Evolutionary conservation across 2,113 vertebrate species (phyloP), one percentile per base, ranked within the genome.

Genomic region (Hippocampus abdominalis): DNA sequence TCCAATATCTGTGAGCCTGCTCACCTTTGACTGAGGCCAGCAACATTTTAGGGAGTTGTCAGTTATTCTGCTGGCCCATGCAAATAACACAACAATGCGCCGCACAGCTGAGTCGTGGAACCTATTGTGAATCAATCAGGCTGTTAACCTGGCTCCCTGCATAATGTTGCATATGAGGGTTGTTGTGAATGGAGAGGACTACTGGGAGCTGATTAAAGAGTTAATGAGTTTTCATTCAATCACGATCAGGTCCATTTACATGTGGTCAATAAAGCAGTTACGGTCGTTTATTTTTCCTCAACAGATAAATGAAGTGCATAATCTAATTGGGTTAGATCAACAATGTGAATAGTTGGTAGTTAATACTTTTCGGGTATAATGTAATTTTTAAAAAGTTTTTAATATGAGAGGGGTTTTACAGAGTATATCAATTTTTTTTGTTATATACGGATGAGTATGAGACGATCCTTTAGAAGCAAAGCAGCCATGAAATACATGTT

Each of bases 191-290:
- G 72, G 39, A 78, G 78, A 72, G 57, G 54, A 23, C 65, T 56
- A 66, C 75, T 57, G 29, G 60, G 54, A 71, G 56, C 15, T 29
- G n/a, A 54, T 79, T 57, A 53, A 74, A 76, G 76, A 3, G 72
- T 81, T 82, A 81, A 86, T 74, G 69, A 71, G 60, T 29, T 79
- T 78, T 61, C 67, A 70, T 74, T 84, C 69, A 82, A 21, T 10
- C 60, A 1, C 3, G 13, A 74, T 77, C 39, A 64, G 60, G 42
- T 68, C 54, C 68, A 61, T 76, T 87, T 80, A 73, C 74, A 73
- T 79, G 69, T 66, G 51, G 51, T 57, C 74, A 75, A 83, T 65
- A 56, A 25, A 74, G 64, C 29, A 20, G 67, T 80, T 53, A 56
- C 3, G 49, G 21, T 13, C 8, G 8, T 48, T 53, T 53, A 53